These are phyloP conservation scores for Esox masquinongy DNA, from an alignment of 2,797 vertebrate species.

Conservation along the genomic window DNA sequence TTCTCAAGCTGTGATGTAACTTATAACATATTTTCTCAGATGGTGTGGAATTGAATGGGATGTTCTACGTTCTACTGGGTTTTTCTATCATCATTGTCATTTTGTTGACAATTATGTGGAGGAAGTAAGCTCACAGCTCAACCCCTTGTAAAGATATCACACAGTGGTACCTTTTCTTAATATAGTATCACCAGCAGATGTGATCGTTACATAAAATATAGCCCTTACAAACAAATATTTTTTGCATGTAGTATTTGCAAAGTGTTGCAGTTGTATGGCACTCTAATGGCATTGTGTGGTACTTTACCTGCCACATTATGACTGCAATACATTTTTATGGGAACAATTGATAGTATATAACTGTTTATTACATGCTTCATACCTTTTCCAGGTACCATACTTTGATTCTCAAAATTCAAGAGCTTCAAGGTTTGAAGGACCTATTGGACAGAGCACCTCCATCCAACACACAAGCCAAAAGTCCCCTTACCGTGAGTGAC, in stretches of 20 bases:
- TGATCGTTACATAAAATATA: background rate
- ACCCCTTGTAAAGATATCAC: background rate
- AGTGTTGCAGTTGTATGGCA: no score
- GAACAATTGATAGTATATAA: background rate
- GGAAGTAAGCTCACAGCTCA: constrained; percentile 31
- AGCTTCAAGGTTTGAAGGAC: background rate
- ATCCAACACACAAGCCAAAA: background rate
- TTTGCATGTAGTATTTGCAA: no score
- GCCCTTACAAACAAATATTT: background rate
- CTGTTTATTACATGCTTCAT: background rate
- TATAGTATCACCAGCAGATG: background rate
- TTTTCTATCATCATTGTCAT: background rate
- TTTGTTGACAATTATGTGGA: constrained; percentile 26
- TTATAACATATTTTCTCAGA: background rate
- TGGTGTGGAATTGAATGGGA: background rate
- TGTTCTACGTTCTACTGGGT: constrained; percentile 13
- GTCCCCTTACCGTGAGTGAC: background rate
- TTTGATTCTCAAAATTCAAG: constrained; percentile 22
- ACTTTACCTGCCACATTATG: no score
- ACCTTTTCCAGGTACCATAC: constrained; percentile 18
- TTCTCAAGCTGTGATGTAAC: background rate
- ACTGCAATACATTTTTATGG: no score
- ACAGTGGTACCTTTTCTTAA: background rate
- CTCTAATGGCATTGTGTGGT: no score
- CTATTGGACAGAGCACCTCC: background rate